phyloP scores from a whole-genome alignment of 2,797 vertebrate species.

The Calcarius lapponicus region DNA sequence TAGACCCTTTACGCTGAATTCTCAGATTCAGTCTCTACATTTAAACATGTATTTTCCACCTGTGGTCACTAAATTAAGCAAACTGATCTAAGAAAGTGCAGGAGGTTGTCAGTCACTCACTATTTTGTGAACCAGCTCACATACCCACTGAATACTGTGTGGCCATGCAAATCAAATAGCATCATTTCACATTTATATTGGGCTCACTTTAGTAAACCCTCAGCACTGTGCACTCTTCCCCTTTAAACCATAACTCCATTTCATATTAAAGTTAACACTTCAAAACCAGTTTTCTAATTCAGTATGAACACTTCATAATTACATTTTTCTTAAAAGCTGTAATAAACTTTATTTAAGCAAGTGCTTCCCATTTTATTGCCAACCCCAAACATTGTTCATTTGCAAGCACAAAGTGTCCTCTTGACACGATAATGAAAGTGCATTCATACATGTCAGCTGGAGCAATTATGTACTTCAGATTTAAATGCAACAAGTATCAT shows the following conservation, averaged over 20 bases:
- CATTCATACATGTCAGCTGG: slow-evolving; percentile 80
- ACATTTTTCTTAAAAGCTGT: slow-evolving; percentile 75
- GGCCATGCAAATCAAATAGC: background rate
- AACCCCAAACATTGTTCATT: slow-evolving; percentile 73
- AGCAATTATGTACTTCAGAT: slow-evolving; percentile 79
- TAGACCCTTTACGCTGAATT: background rate
- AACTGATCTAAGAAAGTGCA: background rate
- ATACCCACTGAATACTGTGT: background rate
- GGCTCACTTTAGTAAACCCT: background rate
- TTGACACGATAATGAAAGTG: slow-evolving; percentile 82
- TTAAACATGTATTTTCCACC: background rate
- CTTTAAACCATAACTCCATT: slow-evolving; percentile 41
- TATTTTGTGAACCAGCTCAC: background rate
- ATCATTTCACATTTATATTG: background rate
- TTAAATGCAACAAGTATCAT: slow-evolving; percentile 70
- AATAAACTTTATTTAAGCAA: slow-evolving; percentile 81
- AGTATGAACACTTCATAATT: slow-evolving; percentile 75
- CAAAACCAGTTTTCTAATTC: slow-evolving; percentile 67
- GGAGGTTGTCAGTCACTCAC: background rate
- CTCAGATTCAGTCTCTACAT: background rate
- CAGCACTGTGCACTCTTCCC: background rate
- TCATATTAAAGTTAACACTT: slow-evolving; percentile 50
- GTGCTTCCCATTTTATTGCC: slow-evolving; percentile 75
- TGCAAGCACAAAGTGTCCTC: slow-evolving; percentile 79
- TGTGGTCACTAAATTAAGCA: background rate